Conservation (phyloP, 2,113 vertebrate genomes). For the Rattus rattus region DNA sequence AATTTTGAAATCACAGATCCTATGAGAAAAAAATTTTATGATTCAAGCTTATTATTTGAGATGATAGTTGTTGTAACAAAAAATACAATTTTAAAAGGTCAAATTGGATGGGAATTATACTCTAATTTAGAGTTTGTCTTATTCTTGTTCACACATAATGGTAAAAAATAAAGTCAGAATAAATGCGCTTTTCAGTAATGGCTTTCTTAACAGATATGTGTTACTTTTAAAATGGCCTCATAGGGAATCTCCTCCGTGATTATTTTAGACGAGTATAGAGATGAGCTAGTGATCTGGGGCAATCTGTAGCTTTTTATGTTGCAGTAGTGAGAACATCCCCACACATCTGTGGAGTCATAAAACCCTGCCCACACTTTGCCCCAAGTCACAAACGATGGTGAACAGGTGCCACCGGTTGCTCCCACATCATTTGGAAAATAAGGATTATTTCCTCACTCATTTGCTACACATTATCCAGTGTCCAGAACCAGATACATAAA, state of each 20-base stretch:
- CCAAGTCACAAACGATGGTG: slow-evolving; percentile 30
- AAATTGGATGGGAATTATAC: slow-evolving; percentile 59
- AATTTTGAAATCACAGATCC: slow-evolving; percentile 63
- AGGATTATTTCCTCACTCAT: slow-evolving; percentile 55
- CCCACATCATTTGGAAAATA: slow-evolving; percentile 46
- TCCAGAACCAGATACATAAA: slow-evolving; percentile 41
- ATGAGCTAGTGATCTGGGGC: background rate
- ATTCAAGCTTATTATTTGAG: slow-evolving; percentile 50
- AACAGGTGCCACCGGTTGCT: background rate
- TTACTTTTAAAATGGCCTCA: slow-evolving; percentile 46
- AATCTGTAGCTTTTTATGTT: background rate
- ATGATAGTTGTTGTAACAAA: slow-evolving; percentile 51
- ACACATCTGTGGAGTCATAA: background rate
- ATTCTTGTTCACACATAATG: slow-evolving; percentile 27
- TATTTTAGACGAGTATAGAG: slow-evolving; percentile 46
- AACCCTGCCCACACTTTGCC: background rate
- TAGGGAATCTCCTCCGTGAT: slow-evolving; percentile 20
- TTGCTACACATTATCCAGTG: slow-evolving; percentile 42
- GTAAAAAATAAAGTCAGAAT: slow-evolving; percentile 41
- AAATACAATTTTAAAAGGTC: slow-evolving; percentile 21
- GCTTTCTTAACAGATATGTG: slow-evolving; percentile 3
- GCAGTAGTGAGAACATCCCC: background rate
- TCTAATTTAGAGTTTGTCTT: slow-evolving; percentile 28
- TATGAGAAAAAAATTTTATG: slow-evolving; percentile 61
- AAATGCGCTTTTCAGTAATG: background rate